A percentile compares a stretch with the other conserved stretches of the same genome.
phyloP scores from a whole-genome alignment of 1,140 invertebrate species.

The Pomacea maculata region DNA sequence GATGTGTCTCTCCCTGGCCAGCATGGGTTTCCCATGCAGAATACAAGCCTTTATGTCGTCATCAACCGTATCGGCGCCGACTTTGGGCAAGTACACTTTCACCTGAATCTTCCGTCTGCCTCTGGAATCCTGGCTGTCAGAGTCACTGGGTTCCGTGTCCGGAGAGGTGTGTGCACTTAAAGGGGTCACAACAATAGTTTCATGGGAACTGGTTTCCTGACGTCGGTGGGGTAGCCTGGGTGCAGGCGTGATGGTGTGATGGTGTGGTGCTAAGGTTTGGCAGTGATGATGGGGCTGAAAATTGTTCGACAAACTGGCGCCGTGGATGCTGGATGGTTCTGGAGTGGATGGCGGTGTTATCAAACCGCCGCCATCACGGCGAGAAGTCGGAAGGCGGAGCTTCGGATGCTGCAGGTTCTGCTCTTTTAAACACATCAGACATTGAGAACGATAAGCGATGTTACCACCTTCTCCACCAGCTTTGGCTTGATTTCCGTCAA shows the following conservation, averaged over 20 bases:
- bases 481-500: not conserved
- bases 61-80: constrained; percentile 10
- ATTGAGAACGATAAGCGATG: not conserved
- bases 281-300: no score
- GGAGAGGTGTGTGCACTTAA: not conserved
- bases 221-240: constrained; percentile 10
- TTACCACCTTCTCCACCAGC: not conserved
- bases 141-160: constrained; percentile 5
- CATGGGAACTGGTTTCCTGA: not conserved
- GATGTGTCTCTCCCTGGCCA: constrained; percentile 18
- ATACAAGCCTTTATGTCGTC: constrained; percentile 21
- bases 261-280: not conserved
- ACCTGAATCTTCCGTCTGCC: constrained; percentile 22
- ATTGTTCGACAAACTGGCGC: no score
- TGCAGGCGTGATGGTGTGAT: constrained; percentile 7
- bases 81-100: constrained; percentile 28
- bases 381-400: no score
- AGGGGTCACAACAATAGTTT: not conserved
- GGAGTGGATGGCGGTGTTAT: constrained; percentile 1
- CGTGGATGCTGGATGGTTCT: not conserved
- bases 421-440: constrained; percentile 16
- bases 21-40: constrained; percentile 3
- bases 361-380: not conserved
- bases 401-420: constrained; percentile 13
- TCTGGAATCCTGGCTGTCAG: not conserved